These are phyloP conservation scores for Petromus typicus DNA, from an alignment of 2,113 vertebrate genomes.

Conservation along the genomic window DNA sequence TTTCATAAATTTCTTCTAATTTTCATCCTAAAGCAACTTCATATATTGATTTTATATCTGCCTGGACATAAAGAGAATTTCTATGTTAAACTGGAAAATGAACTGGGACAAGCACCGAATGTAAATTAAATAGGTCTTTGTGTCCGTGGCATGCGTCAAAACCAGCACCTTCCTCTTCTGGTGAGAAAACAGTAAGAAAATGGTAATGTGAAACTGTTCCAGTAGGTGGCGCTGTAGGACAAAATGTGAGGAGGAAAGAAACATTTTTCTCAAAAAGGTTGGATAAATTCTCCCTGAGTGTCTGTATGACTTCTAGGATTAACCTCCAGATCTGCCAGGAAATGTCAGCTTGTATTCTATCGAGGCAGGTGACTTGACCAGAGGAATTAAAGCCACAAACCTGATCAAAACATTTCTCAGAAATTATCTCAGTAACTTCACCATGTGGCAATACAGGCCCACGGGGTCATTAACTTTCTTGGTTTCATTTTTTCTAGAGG, in stretches of 20 bases:
- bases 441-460: rapidly evolving
- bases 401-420: background rate
- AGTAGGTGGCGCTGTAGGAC: conserved; percentile 12
- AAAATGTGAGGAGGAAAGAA: background rate
- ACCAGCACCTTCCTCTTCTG: rapidly evolving
- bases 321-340: background rate
- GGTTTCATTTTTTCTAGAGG: background rate
- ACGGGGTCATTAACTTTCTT: background rate
- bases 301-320: background rate
- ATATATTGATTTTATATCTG: background rate
- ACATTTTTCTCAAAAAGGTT: background rate
- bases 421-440: too few relatives aligned
- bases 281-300: background rate
- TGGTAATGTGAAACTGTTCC: background rate
- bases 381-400: background rate
- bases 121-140: rapidly evolving
- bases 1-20: background rate
- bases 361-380: background rate
- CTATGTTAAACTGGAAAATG: background rate
- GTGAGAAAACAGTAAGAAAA: background rate
- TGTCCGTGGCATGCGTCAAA: rapidly evolving
- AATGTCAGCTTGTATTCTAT: background rate
- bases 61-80: background rate
- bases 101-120: background rate
- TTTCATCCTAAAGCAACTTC: background rate